Evolutionary conservation across 2,797 vertebrate species (phyloP), one percentile per base, ranked within the genome.

Genomic region (Eutrigla gurnardus): DNA sequence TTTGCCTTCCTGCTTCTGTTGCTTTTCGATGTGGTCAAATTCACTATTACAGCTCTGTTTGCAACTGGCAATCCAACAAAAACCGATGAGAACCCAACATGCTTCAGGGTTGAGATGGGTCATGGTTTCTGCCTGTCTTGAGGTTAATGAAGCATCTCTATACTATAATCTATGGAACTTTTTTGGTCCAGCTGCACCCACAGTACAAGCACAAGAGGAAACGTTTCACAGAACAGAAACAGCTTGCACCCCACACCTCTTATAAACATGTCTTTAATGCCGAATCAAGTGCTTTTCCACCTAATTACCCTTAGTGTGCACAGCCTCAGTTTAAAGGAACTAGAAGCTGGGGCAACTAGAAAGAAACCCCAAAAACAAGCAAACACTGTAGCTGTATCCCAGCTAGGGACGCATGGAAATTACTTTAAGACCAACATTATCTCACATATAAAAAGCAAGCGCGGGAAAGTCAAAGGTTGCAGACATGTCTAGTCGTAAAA

Each of bases 221-320:
- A 33, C 14, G 47, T 65, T 49, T 57, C 3, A 61, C 50, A 25
- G 5, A 58, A n/a, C 9, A 66, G 57, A 58, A 75, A 37, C 11
- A 12, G 40, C 42, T 14, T 66, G 33, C 61, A n/a, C 7, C 50
- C 3, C 7, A 15, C 32, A 33, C n/a, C 49, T 62, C 42, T n/a
- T 62, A 40, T 55, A 39, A 73, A 46, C 57, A 61, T 5, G 13
- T 65, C 35, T 73, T 60, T 25, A 55, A 67, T 37, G 36, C 35
- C 10, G 15, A 35, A 52, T 43, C 11, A 25, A 66, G 60, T 54
- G 43, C 43, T 66, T 80, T 70, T 66, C 4, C 8, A 68, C 36
- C 52, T 61, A 32, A 75, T 78, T 65, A 75, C 75, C 64, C 50
- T 65, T 45, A 13, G 13, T 15, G 15, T 55, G 42, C 52, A 74